Evolutionary conservation across 2,113 vertebrate species (phyloP).

Genomic region (Chaetodon trifascialis): DNA sequence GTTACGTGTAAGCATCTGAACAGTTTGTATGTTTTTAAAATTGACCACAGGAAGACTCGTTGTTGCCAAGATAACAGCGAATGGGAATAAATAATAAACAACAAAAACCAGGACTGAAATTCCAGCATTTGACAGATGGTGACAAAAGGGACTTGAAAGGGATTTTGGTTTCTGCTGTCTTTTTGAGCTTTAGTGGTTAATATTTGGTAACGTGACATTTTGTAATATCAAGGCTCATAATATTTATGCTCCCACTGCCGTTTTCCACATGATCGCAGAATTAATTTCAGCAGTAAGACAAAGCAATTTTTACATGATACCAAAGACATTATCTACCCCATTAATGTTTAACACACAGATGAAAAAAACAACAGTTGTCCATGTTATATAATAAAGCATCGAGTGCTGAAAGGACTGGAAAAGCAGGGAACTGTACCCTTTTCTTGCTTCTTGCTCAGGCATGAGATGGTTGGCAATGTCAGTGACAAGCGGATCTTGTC

Average conservation of each 20-base stretch:
- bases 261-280: conserved; percentile 24
- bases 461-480: conserved; percentile 44
- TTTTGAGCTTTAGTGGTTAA: too few relatives aligned
- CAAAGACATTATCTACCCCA: not conserved
- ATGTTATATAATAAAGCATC: conserved; percentile 6
- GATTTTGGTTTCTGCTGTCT: not conserved
- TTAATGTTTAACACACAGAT: conserved; percentile 31
- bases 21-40: not conserved
- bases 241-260: not conserved
- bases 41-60: not conserved
- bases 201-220: conserved; percentile 5
- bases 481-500: conserved; percentile 61
- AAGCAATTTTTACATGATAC: not conserved
- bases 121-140: not conserved
- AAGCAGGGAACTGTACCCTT: conserved; percentile 4
- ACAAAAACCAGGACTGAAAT: not conserved
- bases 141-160: not conserved
- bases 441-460: conserved; percentile 46
- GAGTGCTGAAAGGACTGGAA: not conserved
- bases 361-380: not conserved
- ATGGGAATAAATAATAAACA: not conserved
- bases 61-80: conserved; percentile 26
- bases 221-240: not conserved
- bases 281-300: conserved; percentile 8
- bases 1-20: not conserved